phyloP scores from a whole-genome alignment of 2,888 invertebrate species.

The Amblyjoppa proteus region DNA sequence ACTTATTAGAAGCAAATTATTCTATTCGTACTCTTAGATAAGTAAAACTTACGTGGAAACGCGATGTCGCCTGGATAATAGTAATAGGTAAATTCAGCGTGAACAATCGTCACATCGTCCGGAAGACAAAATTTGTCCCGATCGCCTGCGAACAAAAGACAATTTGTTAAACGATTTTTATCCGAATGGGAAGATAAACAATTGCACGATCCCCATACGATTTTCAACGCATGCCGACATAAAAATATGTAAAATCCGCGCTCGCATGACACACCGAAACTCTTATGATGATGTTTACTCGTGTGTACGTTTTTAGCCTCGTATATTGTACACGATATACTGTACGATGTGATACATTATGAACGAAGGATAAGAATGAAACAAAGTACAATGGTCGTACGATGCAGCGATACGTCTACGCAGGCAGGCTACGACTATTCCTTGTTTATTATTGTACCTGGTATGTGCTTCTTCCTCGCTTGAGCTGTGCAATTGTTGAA shows the following conservation, averaged over 20 bases:
- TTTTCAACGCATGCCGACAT: constrained; percentile 51
- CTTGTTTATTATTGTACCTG: constrained; percentile 78
- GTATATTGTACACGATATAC: background rate
- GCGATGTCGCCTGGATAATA: constrained; percentile 97
- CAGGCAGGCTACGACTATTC: constrained; percentile 76
- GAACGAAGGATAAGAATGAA: constrained; percentile 13
- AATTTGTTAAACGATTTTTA: background rate
- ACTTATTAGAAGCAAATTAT: constrained; percentile 23
- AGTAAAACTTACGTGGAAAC: constrained; percentile 91
- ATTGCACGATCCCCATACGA: constrained; percentile 17
- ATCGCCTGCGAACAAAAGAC: constrained; percentile 87
- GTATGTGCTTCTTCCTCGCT: constrained; percentile 83
- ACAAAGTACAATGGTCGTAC: constrained; percentile 15
- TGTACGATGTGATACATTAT: constrained; percentile 37
- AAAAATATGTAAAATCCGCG: constrained; percentile 23
- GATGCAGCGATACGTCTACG: constrained; percentile 69
- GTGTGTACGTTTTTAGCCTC: background rate
- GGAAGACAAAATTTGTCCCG: constrained; percentile 94
- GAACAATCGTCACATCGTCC: constrained; percentile 95
- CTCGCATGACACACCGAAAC: constrained; percentile 7
- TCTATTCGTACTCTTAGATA: constrained; percentile 25
- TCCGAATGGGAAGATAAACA: background rate
- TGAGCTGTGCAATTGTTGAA: constrained; percentile 82
- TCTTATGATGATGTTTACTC: background rate
- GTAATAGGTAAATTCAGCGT: constrained; percentile 98